Conservation (phyloP, 2,113 vertebrate genomes). For the Phycodurus eques region DNA sequence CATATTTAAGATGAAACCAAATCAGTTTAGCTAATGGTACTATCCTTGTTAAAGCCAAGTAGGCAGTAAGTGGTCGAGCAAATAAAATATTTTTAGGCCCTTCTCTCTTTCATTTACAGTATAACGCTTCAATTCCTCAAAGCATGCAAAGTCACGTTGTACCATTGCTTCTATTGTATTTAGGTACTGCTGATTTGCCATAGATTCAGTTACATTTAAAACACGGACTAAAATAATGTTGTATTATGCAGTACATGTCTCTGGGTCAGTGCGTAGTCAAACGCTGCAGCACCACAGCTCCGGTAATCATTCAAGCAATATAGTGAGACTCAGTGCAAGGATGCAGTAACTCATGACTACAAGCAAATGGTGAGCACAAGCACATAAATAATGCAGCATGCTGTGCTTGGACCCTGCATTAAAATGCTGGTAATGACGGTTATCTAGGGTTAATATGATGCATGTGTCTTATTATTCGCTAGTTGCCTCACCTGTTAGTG, state of each 20-base stretch:
- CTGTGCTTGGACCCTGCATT: conserved; percentile 2
- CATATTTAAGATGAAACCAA: conserved; percentile 42
- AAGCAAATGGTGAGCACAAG: background rate
- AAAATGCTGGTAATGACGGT: conserved; percentile 22
- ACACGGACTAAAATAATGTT: conserved; percentile 22
- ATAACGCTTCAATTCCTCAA: conserved; percentile 16
- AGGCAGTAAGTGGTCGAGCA: conserved; percentile 36
- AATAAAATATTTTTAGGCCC: conserved; percentile 21
- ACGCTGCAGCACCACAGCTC: conserved; percentile 16
- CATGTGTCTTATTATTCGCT: conserved; percentile 4
- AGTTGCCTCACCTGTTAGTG: background rate
- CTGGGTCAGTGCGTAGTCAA: conserved; percentile 48
- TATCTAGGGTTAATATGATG: conserved; percentile 17
- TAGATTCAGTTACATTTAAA: conserved; percentile 60
- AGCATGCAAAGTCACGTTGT: conserved; percentile 22
- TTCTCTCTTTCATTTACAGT: conserved; percentile 14
- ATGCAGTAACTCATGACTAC: conserved; percentile 12
- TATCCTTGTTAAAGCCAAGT: conserved; percentile 45
- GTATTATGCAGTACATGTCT: conserved; percentile 37
- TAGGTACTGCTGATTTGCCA: conserved; percentile 39
- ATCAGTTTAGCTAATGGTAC: conserved; percentile 52
- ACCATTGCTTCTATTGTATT: conserved; percentile 13
- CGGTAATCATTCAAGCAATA: conserved; percentile 30
- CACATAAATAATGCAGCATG: conserved; percentile 6
- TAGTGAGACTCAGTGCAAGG: background rate